These are phyloP conservation scores for Dissostichus mawsoni DNA, from an alignment of 2,113 vertebrate genomes.

Conservation along the genomic window DNA sequence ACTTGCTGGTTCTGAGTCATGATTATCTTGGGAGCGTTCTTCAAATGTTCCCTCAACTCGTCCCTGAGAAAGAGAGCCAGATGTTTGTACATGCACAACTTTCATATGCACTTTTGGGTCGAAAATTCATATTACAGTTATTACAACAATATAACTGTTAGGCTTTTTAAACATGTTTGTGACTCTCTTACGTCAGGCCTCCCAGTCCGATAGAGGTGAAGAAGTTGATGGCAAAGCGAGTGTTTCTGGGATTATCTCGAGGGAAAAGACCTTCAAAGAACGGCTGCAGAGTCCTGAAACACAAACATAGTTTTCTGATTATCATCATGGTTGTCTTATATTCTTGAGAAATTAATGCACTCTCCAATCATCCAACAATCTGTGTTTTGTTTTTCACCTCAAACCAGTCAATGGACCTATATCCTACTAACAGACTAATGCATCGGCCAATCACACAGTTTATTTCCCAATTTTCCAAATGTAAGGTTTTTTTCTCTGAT, in stretches of 20 bases:
- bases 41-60: conserved; percentile 96
- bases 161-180: background rate
- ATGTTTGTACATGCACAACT: background rate
- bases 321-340: background rate
- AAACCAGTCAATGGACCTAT: background rate
- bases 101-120: too few relatives aligned
- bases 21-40: conserved; percentile 97
- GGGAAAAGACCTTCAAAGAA: conserved; percentile 97
- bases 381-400: background rate
- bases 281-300: conserved; percentile 90
- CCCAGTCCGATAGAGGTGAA: conserved; percentile 99
- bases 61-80: conserved; percentile 83
- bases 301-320: conserved; percentile 23
- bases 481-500: background rate
- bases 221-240: conserved; percentile 99
- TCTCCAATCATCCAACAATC: background rate
- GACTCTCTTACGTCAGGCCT: conserved; percentile 91
- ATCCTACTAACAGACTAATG: background rate
- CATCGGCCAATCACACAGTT: background rate
- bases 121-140: too few relatives aligned
- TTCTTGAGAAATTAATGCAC: background rate
- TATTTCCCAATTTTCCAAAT: background rate
- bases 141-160: too few relatives aligned
- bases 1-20: conserved; percentile 97
- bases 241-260: conserved; percentile 97